Evolutionary conservation across 1,140 invertebrate species (phyloP).

Genomic region (Ceratoteleas bidentatus): DNA sequence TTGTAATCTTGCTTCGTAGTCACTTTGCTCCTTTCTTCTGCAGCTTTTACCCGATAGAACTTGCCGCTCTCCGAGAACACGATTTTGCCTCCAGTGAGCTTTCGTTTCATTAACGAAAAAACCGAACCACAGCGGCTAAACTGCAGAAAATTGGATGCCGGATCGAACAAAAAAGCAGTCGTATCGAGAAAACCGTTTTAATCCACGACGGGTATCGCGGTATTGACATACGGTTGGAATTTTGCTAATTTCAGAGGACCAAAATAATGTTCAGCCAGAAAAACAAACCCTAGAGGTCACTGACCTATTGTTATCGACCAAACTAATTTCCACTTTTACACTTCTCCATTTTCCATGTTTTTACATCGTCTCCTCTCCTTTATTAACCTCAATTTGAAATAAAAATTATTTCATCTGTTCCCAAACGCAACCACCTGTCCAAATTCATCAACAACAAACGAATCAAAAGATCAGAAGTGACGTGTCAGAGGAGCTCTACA

Average conservation of each 20-base stretch:
- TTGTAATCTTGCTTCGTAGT: constrained; percentile 41
- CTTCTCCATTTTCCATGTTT: too few relatives aligned
- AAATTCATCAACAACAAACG: too few relatives aligned
- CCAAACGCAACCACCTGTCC: too few relatives aligned
- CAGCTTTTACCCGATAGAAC: constrained; percentile 43
- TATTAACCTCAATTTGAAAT: too few relatives aligned
- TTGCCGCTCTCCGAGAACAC: constrained; percentile 40
- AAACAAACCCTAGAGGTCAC: too few relatives aligned
- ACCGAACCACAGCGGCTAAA: constrained; percentile 31
- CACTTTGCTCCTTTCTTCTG: constrained; percentile 41
- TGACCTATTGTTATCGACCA: too few relatives aligned
- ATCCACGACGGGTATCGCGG: constrained; percentile 41
- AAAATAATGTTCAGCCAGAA: too few relatives aligned
- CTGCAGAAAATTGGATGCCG: constrained; percentile 47
- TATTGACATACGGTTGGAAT: constrained; percentile 23
- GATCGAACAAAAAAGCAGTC: constrained; percentile 12
- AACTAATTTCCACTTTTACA: too few relatives aligned
- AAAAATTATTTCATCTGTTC: too few relatives aligned
- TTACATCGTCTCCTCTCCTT: too few relatives aligned
- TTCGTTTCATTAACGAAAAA: constrained; percentile 67
- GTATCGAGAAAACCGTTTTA: constrained; percentile 19
- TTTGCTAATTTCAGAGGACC: constrained; percentile 27
- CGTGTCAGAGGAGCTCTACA: neutral
- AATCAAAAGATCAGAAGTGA: too few relatives aligned
- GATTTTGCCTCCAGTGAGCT: constrained; percentile 28